phyloP scores from a whole-genome alignment of 2,113 vertebrate genomes.

The Campylorhamphus procurvoides region DNA sequence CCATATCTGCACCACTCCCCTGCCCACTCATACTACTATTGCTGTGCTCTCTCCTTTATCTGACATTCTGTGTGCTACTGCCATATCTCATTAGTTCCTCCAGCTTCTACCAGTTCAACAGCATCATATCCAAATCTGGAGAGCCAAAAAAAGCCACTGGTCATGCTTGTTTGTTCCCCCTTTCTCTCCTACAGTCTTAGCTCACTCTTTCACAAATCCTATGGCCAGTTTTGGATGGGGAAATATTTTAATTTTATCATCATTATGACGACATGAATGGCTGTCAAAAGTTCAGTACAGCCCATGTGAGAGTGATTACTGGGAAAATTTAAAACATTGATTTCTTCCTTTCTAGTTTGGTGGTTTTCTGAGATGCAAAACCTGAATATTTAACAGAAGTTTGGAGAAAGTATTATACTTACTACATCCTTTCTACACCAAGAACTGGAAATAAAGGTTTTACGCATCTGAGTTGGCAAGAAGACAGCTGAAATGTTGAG shows the following conservation, averaged over 20 bases:
- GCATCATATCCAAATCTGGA: not conserved
- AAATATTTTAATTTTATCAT: not conserved
- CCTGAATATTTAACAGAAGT: not conserved
- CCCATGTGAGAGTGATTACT: not conserved
- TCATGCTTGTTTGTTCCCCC: not conserved
- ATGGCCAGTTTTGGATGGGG: not conserved
- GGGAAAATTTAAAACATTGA: not conserved
- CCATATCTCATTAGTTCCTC: not conserved
- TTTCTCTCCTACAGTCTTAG: not conserved
- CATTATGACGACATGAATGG: not conserved
- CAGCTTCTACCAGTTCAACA: not conserved
- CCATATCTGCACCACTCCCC: not conserved
- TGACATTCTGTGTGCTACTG: not conserved
- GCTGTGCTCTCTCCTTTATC: not conserved
- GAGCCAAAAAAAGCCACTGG: not conserved
- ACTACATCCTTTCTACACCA: not conserved
- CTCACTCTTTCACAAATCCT: not conserved
- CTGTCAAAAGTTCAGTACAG: not conserved
- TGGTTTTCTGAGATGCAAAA: not conserved
- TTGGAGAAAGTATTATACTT: not conserved
- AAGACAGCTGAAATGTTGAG: not conserved
- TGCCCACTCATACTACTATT: not conserved
- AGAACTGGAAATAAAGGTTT: not conserved
- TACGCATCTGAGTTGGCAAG: not conserved
- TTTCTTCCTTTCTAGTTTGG: not conserved